Evolutionary conservation across 2,888 invertebrate species (phyloP), one percentile per base, ranked within the genome.

Genomic region (Drosophila rubida): DNA sequence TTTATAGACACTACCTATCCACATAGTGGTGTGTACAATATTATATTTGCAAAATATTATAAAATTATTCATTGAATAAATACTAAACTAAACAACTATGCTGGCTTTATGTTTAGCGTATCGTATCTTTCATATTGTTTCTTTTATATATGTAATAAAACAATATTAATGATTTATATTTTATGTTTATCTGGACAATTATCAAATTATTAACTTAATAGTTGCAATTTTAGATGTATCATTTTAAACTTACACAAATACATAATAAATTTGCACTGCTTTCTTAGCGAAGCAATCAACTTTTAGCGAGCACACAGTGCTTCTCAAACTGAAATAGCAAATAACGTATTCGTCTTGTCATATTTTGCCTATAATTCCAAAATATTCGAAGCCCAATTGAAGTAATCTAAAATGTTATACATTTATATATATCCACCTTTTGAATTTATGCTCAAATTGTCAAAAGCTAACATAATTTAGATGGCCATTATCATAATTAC

Each of bases 51-150:
- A 77, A 60, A 59, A 60, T 57, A 59, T 61, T 61, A 45, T 57
- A 39, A 65, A 73, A 81, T 59, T 78, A 80, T 78, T 80, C 74
- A 69, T 49, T 75, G 63, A 80, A 82, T 80, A 80, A 80, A 75
- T 69, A 78, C 48, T 14, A 74, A 30, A 69, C 30, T 48, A 35
- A 59, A 64, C 44, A 51, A 35, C 16, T 1, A 11, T 50, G 8
- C 5, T 6, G 14, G 7, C 0, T 37, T 42, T 0, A 14, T n/a
- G 22, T 4, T 42, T 30, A 2, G 1, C 41, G 41, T 4, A 25
- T 6, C 3, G 23, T 23, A 23, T 23, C 23, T n/a, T n/a, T n/a
- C n/a, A n/a, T n/a, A n/a, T 5, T 4, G 23, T 7, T 46, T 8
- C 7, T 19, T 4, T 41, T 9, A n/a, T 8, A 19, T 49, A 35